phyloP scores from a whole-genome alignment of 2,113 vertebrate species.

The Muscicapa adusta region DNA sequence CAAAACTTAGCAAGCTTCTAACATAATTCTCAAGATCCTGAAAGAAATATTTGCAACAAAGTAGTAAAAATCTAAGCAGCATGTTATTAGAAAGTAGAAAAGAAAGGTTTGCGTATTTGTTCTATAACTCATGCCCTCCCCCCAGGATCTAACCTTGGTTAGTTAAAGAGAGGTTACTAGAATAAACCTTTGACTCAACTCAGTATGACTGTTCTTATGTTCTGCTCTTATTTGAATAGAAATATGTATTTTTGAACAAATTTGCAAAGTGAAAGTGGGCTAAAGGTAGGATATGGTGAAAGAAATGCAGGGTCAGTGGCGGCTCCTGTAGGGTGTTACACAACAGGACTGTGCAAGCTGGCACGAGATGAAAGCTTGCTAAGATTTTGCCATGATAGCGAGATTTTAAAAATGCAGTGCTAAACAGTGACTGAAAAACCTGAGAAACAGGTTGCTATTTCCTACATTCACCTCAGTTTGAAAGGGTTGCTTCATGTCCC shows the following conservation, averaged over 20 bases:
- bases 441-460: neutral
- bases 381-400: neutral
- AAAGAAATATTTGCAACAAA: neutral
- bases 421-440: neutral
- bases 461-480: neutral
- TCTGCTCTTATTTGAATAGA: neutral
- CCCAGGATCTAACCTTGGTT: neutral
- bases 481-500: neutral
- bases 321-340: neutral
- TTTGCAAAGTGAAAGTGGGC: slow-evolving; percentile 6
- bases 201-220: neutral
- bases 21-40: neutral
- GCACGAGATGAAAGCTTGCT: neutral
- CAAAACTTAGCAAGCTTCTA: neutral
- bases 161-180: neutral
- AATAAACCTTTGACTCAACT: neutral
- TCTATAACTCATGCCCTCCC: neutral
- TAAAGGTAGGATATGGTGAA: slow-evolving; percentile 37
- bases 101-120: neutral
- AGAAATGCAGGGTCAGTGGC: neutral
- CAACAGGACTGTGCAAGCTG: neutral
- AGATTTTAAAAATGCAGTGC: neutral
- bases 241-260: neutral
- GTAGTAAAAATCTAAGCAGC: neutral
- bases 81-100: neutral